phyloP scores from a whole-genome alignment of 2,797 vertebrate genomes.

The Arrhamphus sclerolepis region DNA sequence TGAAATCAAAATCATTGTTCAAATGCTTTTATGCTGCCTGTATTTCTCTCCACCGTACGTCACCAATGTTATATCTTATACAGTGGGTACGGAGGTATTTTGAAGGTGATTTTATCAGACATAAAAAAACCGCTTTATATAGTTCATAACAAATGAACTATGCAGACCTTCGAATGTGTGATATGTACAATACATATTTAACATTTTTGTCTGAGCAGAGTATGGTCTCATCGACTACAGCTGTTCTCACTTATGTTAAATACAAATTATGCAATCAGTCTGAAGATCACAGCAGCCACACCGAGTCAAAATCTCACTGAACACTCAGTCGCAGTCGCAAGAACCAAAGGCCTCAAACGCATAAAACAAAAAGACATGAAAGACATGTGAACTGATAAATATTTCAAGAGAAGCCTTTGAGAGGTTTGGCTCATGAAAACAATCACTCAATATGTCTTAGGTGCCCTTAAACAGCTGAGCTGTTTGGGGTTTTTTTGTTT shows the following conservation, averaged over 20 bases:
- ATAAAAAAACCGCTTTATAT: too few relatives aligned
- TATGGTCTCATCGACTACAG: slow-evolving; percentile 5
- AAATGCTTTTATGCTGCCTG: too few relatives aligned
- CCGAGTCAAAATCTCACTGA: slow-evolving; percentile 48
- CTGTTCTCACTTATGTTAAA: slow-evolving; percentile 48
- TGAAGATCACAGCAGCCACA: slow-evolving; percentile 33
- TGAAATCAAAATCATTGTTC: too few relatives aligned
- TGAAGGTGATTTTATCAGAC: too few relatives aligned
- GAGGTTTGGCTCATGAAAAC: slow-evolving; percentile 49
- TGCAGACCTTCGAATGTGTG: neutral
- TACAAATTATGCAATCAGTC: slow-evolving; percentile 32
- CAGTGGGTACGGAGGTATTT: too few relatives aligned
- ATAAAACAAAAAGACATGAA: slow-evolving; percentile 60
- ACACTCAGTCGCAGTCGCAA: slow-evolving; percentile 50
- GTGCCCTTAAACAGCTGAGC: slow-evolving; percentile 46
- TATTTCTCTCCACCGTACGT: too few relatives aligned
- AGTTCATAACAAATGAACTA: too few relatives aligned
- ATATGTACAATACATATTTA: neutral
- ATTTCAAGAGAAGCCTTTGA: slow-evolving; percentile 62
- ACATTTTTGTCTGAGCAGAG: slow-evolving; percentile 3
- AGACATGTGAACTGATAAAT: slow-evolving; percentile 65
- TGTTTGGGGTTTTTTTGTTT: too few relatives aligned
- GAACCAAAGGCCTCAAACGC: slow-evolving; percentile 29
- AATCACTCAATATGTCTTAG: slow-evolving; percentile 50
- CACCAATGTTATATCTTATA: too few relatives aligned